A percentile compares a stretch with the other conserved stretches of the same genome.
Evolutionary conservation across 2,888 invertebrate genomes (phyloP).

Genomic region (Pteria penguin): DNA sequence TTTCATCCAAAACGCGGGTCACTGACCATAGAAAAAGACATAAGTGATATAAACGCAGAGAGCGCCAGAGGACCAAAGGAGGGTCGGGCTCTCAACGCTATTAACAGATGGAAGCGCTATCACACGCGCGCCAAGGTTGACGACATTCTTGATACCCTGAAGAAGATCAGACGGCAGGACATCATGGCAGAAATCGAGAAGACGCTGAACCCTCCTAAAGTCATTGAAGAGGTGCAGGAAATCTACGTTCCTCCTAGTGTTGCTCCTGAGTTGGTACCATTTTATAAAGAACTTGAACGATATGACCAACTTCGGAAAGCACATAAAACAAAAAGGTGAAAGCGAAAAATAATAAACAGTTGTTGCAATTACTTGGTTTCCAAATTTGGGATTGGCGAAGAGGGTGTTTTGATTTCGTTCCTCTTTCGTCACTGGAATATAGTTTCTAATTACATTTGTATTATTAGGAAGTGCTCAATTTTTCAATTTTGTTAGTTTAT

Average conservation of each 20-base stretch:
- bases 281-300: slow-evolving; percentile 67
- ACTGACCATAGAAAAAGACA: slow-evolving; percentile 72
- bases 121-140: slow-evolving; percentile 73
- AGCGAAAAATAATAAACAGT: no score
- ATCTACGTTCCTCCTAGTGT: slow-evolving; percentile 61
- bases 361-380: no score
- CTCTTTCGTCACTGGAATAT: no score
- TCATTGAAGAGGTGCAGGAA: slow-evolving; percentile 56
- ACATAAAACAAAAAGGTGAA: slow-evolving; percentile 34
- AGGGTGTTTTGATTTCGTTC: no score
- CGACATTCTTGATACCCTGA: slow-evolving; percentile 65
- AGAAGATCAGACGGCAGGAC: slow-evolving; percentile 62
- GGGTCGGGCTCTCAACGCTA: slow-evolving; percentile 52
- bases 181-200: slow-evolving; percentile 57
- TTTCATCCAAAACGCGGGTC: slow-evolving; percentile 72
- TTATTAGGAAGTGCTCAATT: no score
- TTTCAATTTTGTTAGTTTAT: no score
- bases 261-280: slow-evolving; percentile 69
- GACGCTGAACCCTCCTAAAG: slow-evolving; percentile 62
- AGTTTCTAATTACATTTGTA: no score
- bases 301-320: slow-evolving; percentile 70
- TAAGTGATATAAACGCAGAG: slow-evolving; percentile 59
- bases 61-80: slow-evolving; percentile 59
- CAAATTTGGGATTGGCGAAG: no score
- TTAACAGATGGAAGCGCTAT: slow-evolving; percentile 72